Conservation (phyloP, 2,888 invertebrate genomes). For the Cephus pulcher region DNA sequence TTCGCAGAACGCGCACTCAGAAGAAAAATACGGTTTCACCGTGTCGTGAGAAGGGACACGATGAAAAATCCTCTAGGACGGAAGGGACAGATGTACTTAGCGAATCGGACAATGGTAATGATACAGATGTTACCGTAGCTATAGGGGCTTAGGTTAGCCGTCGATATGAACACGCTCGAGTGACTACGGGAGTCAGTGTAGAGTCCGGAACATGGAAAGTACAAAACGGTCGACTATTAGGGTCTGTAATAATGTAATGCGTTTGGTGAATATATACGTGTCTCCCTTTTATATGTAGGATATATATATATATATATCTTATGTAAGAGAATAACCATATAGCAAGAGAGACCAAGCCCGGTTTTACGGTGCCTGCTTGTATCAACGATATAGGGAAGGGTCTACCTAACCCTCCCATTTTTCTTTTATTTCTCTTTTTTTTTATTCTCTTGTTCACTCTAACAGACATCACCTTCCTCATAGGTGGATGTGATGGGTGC, state of each 20-base stretch:
- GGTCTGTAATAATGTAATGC: conserved; percentile 4
- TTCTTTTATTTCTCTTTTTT: neutral
- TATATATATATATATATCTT: neutral
- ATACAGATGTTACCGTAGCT: conserved; percentile 62
- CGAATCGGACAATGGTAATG: conserved; percentile 53
- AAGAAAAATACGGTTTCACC: neutral
- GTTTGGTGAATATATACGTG: conserved; percentile 1
- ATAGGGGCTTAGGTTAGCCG: conserved; percentile 19
- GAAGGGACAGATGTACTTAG: conserved; percentile 51
- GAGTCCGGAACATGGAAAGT: neutral
- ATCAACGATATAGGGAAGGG: neutral
- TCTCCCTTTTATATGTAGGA: neutral
- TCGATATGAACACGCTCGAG: conserved; percentile 1
- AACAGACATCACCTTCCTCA: conserved; percentile 8
- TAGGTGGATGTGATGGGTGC: conserved; percentile 1
- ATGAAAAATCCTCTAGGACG: neutral
- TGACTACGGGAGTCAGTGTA: conserved; percentile 5
- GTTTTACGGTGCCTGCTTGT: neutral
- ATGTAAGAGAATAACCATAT: too few species aligned
- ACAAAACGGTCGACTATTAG: conserved; percentile 5
- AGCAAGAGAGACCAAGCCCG: neutral
- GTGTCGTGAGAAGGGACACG: neutral
- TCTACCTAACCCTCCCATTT: neutral
- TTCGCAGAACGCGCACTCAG: neutral
- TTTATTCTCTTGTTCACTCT: neutral